Base-by-base conservation (phyloP, 2,113 vertebrate genomes). In the Recurvirostra avosetta region DNA sequence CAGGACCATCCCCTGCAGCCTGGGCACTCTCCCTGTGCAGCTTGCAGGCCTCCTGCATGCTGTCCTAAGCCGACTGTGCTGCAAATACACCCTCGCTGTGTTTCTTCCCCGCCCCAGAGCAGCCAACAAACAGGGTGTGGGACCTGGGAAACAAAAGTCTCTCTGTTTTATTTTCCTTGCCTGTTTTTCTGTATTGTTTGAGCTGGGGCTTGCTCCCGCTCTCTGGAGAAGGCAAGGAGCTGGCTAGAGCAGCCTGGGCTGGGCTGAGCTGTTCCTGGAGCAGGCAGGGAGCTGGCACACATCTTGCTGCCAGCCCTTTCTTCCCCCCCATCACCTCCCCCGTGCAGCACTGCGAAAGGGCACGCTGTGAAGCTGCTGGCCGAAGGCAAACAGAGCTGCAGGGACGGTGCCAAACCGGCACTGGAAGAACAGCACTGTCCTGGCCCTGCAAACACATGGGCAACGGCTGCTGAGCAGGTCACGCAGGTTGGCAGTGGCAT, bases 371-470 rank as follows among this genome's bases (percentile, higher is more conserved):
- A 78, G 50, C 72, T 95, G 86, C 74, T 86, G 90, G 66, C 77
- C 0, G 0, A 53, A 43, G 76, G 61, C 94, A 83, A 20, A 62
- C 50, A 30, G 47, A 83, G 67, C 85, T 4, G 0, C 0, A 7
- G 85, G 82, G 79, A 45, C 1, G 1, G 68, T 59, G 92, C 95
- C 95, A 96, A 66, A 25, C 17, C 36, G 41, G 49, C 53, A 9
- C 34, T 21, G 27, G 53, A 75, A 53, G 47, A 43, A 19, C 20
- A 27, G 34, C 30, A 4, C 38, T 34, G 72, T 50, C 21, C 78
- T 90, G 74, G 67, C 90, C 59, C 38, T 6, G 20, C 8, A 26
- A 66, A 62, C 71, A 36, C 41, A 11, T 0, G 1, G 78, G 87
- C 53, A 32, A 2, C 1, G 32, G 52, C 82, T 86, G 84, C 71